Evolutionary conservation across 2,888 invertebrate species (phyloP).

Genomic region (Caenorhabditis macrosperma): DNA sequence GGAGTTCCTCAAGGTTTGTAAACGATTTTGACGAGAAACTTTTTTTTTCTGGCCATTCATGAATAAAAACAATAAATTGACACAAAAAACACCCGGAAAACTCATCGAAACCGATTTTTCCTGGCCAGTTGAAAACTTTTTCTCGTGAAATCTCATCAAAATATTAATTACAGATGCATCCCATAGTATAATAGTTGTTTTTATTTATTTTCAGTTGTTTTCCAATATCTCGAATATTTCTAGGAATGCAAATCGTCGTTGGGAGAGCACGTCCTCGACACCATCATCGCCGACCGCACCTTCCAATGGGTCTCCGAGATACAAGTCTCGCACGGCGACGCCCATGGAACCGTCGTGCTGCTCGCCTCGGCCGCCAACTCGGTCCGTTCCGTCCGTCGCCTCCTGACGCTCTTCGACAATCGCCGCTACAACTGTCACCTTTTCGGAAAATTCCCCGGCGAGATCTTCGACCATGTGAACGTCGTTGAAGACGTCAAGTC

Average conservation of each 20-base stretch:
- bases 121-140: too few species aligned
- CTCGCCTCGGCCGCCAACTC: conserved; percentile 55
- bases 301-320: conserved; percentile 47
- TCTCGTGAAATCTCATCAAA: too few species aligned
- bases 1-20: conserved; percentile 41
- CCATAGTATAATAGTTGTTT: too few species aligned
- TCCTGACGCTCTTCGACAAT: conserved; percentile 56
- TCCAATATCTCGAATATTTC: too few species aligned
- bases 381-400: conserved; percentile 46
- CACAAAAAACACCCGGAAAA: too few species aligned
- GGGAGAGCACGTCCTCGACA: conserved; percentile 40
- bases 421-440: conserved; percentile 53
- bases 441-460: conserved; percentile 59
- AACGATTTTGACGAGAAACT: too few species aligned
- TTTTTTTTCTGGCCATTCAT: not conserved
- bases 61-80: too few species aligned
- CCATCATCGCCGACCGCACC: conserved; percentile 40
- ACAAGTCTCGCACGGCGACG: conserved; percentile 34
- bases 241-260: conserved; percentile 28
- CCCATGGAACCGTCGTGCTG: conserved; percentile 32
- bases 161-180: too few species aligned
- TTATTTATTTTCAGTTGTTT: too few species aligned
- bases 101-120: too few species aligned
- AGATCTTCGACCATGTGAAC: conserved; percentile 45
- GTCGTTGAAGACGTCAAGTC: conserved; percentile 43